A percentile compares a stretch with the other conserved stretches of the same genome.
Conservation (phyloP, 2,797 vertebrate genomes). For the Rhabdomys pumilio region DNA sequence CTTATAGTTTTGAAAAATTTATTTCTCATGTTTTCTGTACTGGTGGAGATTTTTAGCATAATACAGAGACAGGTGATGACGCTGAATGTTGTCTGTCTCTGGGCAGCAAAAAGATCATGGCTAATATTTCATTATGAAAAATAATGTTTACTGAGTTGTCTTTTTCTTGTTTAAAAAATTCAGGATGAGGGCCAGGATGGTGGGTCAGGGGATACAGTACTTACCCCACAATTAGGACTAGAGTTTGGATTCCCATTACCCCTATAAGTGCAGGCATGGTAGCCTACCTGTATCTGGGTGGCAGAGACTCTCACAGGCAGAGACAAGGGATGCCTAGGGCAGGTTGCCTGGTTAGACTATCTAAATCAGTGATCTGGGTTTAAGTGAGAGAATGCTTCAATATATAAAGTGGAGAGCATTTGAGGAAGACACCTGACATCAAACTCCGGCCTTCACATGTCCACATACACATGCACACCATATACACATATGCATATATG, state of each 20-base stretch:
- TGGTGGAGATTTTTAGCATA: not conserved
- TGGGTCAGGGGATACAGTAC: not conserved
- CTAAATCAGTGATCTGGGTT: not conserved
- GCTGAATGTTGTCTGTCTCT: not conserved
- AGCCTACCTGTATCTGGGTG: not conserved
- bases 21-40: conserved; percentile 19
- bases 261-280: not conserved
- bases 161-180: not conserved
- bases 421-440: not conserved
- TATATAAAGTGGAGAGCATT: not conserved
- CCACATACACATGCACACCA: not conserved
- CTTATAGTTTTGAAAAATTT: not conserved
- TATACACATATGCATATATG: not conserved
- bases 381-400: not conserved
- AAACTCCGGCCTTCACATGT: not conserved
- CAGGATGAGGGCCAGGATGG: not conserved
- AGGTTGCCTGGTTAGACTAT: not conserved
- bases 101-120: not conserved
- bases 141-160: not conserved
- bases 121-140: not conserved
- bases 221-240: not conserved
- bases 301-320: not conserved
- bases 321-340: not conserved
- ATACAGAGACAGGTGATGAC: not conserved
- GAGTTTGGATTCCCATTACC: not conserved